Evolutionary conservation across 2,113 vertebrate species (phyloP), one percentile per base, ranked within the genome.

Genomic region (Argyrosomus japonicus): DNA sequence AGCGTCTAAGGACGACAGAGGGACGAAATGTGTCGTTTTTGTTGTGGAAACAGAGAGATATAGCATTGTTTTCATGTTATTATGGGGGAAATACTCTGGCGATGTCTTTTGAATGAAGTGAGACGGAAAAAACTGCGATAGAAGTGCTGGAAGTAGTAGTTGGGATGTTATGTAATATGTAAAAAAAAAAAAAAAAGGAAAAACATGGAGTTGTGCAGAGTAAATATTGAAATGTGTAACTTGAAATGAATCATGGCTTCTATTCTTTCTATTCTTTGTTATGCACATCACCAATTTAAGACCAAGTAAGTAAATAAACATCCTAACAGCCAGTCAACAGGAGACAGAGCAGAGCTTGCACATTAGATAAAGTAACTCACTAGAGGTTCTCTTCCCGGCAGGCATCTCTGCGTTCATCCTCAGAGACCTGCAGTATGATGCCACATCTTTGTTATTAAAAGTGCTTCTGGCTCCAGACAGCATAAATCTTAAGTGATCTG

Each of bases 151-250:
- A 79, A 83, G 74, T 51, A 40, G 25, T 25, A 56, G 50, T 71
- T 17, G 56, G 17, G 19, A 53, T 57, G 58, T 92, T 83, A 80
- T 75, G 79, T 50, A 88, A 87, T 13, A 56, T n/a, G 69, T 1
- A 0, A 15, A 0, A 19, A 60, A 61, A 56, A 50, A 18, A 19
- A 29, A 11, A 43, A 10, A 27, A 50, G 12, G 6, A 2, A 53
- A 29, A 17, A 25, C 2, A 11, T 13, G n/a, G 19, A 23, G n/a
- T 14, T 18, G 19, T 36, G 29, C 19, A 25, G 50, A 72, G 3
- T 48, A 45, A 43, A 53, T 61, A 3, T 61, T 1, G 10, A 14
- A 4, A 47, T 47, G 11, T 15, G 9, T 48, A 0, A 10, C 19
- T 29, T 19, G 23, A 54, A 71, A 64, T 32, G n/a, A 12, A 47